Evolutionary conservation across 2,113 vertebrate genomes (phyloP), one percentile per base, ranked within the genome.

Genomic region (Erinaceus europaeus): DNA sequence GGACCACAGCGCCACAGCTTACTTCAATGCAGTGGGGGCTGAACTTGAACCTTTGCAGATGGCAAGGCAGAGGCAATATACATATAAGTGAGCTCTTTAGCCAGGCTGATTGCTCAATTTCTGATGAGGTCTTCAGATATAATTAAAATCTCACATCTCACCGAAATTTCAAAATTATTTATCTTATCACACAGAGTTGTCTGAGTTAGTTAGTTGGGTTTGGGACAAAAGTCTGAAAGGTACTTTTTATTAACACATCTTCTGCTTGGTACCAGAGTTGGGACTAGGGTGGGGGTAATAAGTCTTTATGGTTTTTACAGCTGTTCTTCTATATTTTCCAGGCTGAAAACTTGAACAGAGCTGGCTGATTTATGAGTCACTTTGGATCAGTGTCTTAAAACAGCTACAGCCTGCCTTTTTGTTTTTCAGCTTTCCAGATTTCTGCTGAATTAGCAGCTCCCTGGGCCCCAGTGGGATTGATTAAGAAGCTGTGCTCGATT

Each of bases 391-490:
- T 97, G 97, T 98, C 96, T 98, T 98, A 98, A 97, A 98, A 97
- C 94, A 97, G 97, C 97, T 98, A 97, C 96, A 96, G 95, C 96
- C 94, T 95, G 94, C 93, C 90, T 97, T 98, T 98, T 98, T 98
- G 98, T 98, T 98, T 98, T 97, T 97, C 97, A 97, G 96, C 97
- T 97, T 97, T 98, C 97, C 95, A 97, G 97, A 98, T 98, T 99
- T 98, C 97, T 99, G 98, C 98, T 98, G 98, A 99, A 98, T 98
- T 98, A 98, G 98, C 98, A 98, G 97, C 97, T 97, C 96, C 97
- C 75, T 95, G 96, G 95, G 97, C 97, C 98, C 97, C 95, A 94
- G 96, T 98, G 98, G 98, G 96, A 96, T 97, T 97, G 97, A 98
- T 99, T 98, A 98, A 97, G 97, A 97, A 98, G 97, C 97, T 97